phyloP scores from a whole-genome alignment of 2,888 invertebrate species.

The Harmothoe impar region DNA sequence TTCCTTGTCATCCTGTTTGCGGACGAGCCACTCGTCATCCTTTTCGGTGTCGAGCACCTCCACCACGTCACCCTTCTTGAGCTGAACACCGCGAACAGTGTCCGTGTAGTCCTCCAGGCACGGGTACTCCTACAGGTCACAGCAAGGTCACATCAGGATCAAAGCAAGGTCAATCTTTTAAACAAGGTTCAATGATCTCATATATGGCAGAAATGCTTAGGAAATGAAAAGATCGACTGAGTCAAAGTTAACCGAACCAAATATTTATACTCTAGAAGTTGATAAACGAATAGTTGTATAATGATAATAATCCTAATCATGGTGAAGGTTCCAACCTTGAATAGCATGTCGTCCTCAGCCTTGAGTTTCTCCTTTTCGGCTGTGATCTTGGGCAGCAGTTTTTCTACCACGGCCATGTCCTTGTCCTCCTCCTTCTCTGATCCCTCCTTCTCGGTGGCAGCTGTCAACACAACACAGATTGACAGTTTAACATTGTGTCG shows the following conservation, averaged over 20 bases:
- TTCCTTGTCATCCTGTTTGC: constrained; percentile 72
- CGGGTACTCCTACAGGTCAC: constrained; percentile 66
- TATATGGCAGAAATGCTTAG: no score
- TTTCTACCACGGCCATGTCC: constrained; percentile 64
- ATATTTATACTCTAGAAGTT: no score
- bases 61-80: constrained; percentile 75
- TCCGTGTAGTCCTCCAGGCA: constrained; percentile 70
- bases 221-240: no score
- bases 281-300: no score
- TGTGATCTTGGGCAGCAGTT: constrained; percentile 66
- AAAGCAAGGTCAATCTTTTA: background rate
- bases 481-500: background rate
- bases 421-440: constrained; percentile 57
- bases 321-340: constrained; percentile 26
- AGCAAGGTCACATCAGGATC: background rate
- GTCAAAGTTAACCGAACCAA: no score
- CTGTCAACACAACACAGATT: constrained; percentile 26
- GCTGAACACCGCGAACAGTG: constrained; percentile 67
- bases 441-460: constrained; percentile 64
- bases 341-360: constrained; percentile 62
- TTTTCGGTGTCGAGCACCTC: constrained; percentile 78
- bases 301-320: no score
- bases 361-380: constrained; percentile 66
- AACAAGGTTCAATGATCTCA: background rate
- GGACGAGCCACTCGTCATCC: constrained; percentile 77